Evolutionary conservation across 2,888 invertebrate genomes (phyloP).

Genomic region (Drosophila merina): DNA sequence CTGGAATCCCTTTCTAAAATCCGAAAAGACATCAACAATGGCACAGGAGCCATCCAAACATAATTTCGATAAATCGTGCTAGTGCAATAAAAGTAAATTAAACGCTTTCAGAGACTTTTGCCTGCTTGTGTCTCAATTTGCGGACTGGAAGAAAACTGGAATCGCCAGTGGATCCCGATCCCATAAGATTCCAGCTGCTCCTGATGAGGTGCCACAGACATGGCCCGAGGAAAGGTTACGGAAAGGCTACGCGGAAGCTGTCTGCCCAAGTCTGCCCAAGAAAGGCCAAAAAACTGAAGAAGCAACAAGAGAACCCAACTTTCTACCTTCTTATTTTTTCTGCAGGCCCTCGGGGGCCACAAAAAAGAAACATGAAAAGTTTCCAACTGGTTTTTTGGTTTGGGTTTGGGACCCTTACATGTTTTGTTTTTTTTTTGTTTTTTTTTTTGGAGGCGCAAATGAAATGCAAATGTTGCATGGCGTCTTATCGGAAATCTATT

Average conservation of each 20-base stretch:
- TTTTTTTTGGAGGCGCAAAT: conserved; percentile 52
- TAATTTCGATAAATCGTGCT: conserved; percentile 72
- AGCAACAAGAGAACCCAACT: conserved; percentile 42
- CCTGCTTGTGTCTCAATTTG: conserved; percentile 71
- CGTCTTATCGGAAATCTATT: conserved; percentile 76
- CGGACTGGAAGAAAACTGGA: conserved; percentile 12
- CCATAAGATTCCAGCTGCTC: conserved; percentile 25
- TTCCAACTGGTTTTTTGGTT: conserved; percentile 36
- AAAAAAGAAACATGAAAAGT: conserved; percentile 11
- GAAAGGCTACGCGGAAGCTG: conserved; percentile 59
- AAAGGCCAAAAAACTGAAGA: conserved; percentile 2
- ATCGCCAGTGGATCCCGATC: conserved; percentile 19
- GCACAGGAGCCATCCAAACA: conserved; percentile 50
- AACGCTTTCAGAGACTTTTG: conserved; percentile 41
- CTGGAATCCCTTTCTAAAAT: background rate
- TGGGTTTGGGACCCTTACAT: background rate
- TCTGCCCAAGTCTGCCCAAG: conserved; percentile 30
- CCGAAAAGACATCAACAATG: background rate
- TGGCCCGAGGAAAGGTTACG: conserved; percentile 58
- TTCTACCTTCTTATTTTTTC: conserved; percentile 45
- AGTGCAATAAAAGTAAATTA: conserved; percentile 72
- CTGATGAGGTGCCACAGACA: conserved; percentile 69
- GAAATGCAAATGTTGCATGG: conserved; percentile 67
- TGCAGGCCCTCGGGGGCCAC: conserved; percentile 39
- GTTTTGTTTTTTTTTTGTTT: conserved; percentile 9